A percentile compares a stretch with the other conserved stretches of the same genome.
These are phyloP conservation scores for Phanerotoma sp. DNA, from an alignment of 2,888 invertebrate genomes.

Conservation along the genomic window DNA sequence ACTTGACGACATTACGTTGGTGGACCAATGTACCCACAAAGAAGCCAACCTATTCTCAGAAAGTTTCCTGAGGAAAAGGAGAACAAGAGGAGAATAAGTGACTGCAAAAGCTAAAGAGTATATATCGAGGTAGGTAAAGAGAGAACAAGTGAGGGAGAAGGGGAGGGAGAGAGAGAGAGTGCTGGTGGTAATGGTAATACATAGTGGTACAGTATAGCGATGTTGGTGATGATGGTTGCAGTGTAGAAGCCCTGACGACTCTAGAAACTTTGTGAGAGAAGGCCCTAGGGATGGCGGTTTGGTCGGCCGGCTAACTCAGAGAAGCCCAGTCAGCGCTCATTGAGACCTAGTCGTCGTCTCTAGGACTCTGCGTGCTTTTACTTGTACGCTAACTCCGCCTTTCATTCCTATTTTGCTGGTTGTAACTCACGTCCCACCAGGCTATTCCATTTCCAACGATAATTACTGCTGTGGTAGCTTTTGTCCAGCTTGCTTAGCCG, in stretches of 20 bases:
- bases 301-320: constrained; percentile 46
- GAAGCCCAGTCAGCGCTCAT: constrained; percentile 50
- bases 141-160: no score
- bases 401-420: constrained; percentile 28
- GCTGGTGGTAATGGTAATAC: no score
- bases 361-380: constrained; percentile 29
- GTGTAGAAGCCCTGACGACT: constrained; percentile 34
- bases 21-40: constrained; percentile 29
- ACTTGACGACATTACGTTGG: constrained; percentile 25
- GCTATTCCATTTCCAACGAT: constrained; percentile 42
- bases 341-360: constrained; percentile 27
- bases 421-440: constrained; percentile 32
- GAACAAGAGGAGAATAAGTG: no score
- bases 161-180: constrained; percentile 10
- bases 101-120: no score
- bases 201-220: constrained; percentile 27
- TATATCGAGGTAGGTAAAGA: no score
- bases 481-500: constrained; percentile 40
- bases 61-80: constrained; percentile 45
- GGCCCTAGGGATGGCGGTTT: constrained; percentile 43
- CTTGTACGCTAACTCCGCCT: constrained; percentile 25
- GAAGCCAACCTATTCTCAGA: constrained; percentile 33
- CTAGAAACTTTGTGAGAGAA: constrained; percentile 48
- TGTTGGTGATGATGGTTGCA: constrained; percentile 25
- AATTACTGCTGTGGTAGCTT: constrained; percentile 51